Conservation (phyloP, 2,113 vertebrate species). For the Morone saxatilis region DNA sequence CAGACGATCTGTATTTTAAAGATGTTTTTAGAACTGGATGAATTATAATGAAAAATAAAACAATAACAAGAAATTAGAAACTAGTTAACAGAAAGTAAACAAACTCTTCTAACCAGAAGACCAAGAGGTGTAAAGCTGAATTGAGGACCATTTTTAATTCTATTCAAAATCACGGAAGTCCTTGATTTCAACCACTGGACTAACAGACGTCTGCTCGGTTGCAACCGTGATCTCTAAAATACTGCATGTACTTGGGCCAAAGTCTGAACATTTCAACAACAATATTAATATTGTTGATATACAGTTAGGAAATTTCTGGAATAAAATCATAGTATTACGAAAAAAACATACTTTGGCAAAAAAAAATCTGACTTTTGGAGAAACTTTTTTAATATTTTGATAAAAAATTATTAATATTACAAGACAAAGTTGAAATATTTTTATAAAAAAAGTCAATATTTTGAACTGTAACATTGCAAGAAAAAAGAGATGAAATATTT, state of each 20-base stretch:
- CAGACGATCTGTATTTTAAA: background rate
- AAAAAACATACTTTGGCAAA: too few species aligned
- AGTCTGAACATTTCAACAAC: background rate
- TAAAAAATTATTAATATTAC: too few species aligned
- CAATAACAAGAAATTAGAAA: too few species aligned
- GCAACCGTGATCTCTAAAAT: background rate
- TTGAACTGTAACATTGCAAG: too few species aligned
- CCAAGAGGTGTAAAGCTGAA: background rate
- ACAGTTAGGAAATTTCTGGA: too few species aligned
- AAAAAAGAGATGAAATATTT: too few species aligned
- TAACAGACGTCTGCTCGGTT: background rate
- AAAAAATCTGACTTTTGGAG: too few species aligned
- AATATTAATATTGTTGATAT: too few species aligned
- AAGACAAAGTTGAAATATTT: too few species aligned
- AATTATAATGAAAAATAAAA: background rate
- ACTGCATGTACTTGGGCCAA: background rate
- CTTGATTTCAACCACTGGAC: background rate
- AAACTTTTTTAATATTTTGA: too few species aligned
- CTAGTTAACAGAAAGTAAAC: background rate
- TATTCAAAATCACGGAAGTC: background rate
- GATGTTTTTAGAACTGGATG: background rate
- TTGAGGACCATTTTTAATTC: background rate
- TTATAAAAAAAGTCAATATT: too few species aligned
- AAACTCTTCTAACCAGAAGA: background rate
- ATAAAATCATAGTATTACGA: too few species aligned